These are phyloP conservation scores for Neodiprion fabricii DNA, from an alignment of 1,140 invertebrate species.

Conservation along the genomic window DNA sequence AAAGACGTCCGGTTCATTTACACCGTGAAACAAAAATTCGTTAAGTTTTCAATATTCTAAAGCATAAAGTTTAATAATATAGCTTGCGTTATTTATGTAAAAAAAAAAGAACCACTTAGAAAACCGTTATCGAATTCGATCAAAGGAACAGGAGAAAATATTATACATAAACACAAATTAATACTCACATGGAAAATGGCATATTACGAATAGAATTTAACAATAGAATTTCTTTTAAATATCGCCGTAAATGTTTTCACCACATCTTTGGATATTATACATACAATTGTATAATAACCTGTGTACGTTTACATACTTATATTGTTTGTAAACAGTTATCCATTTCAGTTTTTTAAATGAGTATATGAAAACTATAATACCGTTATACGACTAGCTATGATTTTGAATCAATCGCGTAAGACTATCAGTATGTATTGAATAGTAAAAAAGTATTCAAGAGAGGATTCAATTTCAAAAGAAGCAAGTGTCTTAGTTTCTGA, in stretches of 20 bases:
- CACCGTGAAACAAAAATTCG: background rate
- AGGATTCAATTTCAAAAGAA: background rate
- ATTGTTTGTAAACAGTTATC: constrained; percentile 1
- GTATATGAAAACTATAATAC: too few species aligned
- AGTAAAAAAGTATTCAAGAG: background rate
- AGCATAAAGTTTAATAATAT: background rate
- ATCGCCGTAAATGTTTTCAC: too few species aligned
- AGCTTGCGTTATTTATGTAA: background rate
- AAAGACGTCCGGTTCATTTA: background rate
- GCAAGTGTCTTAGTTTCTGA: background rate
- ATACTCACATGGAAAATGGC: too few species aligned
- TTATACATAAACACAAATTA: too few species aligned
- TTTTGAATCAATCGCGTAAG: background rate
- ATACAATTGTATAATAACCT: background rate
- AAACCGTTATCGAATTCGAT: too few species aligned
- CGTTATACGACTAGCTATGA: too few species aligned
- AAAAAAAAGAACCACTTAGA: too few species aligned
- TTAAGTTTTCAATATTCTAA: constrained; percentile 1
- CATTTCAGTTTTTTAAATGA: background rate
- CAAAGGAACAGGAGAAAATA: too few species aligned
- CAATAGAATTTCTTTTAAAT: too few species aligned
- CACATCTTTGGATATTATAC: too few species aligned
- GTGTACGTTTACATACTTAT: background rate
- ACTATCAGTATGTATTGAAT: background rate
- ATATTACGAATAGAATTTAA: too few species aligned